Evolutionary conservation across 2,888 invertebrate species (phyloP).

Genomic region (Sabatieria punctata): DNA sequence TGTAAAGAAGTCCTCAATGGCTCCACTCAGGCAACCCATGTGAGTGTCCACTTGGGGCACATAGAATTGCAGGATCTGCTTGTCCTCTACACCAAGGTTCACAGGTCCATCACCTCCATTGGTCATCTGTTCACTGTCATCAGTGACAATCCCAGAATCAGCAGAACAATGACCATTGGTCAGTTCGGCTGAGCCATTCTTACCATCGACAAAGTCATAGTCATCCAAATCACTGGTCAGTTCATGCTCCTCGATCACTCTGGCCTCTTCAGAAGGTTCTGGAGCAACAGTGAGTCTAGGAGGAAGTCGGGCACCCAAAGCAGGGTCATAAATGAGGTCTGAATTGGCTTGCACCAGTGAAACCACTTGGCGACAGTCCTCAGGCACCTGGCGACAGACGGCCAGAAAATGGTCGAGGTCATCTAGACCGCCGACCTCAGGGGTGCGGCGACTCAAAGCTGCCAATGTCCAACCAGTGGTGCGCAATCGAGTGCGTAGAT

Average conservation of each 20-base stretch:
- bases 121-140: background rate
- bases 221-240: constrained; percentile 16
- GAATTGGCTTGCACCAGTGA: constrained; percentile 56
- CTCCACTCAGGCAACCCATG: constrained; percentile 62
- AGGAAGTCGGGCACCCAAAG: constrained; percentile 20
- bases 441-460: constrained; percentile 39
- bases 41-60: constrained; percentile 68
- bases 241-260: constrained; percentile 21
- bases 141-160: background rate
- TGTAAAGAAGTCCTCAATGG: constrained; percentile 75
- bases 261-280: constrained; percentile 17
- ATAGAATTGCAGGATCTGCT: constrained; percentile 67
- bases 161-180: background rate
- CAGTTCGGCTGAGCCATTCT: constrained; percentile 12
- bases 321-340: constrained; percentile 38
- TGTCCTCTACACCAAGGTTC: constrained; percentile 51
- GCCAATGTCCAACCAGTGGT: constrained; percentile 60
- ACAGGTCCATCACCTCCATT: constrained; percentile 1
- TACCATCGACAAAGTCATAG: constrained; percentile 10
- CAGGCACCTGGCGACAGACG: constrained; percentile 64
- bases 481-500: constrained; percentile 57
- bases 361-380: constrained; percentile 70
- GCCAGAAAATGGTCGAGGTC: constrained; percentile 64
- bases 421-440: constrained; percentile 38
- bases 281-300: background rate